Percentiles rank a stretch among this genome's conserved stretches.
These are phyloP conservation scores for Nomada goodeniana DNA, from an alignment of 2,888 invertebrate species.

Conservation along the genomic window DNA sequence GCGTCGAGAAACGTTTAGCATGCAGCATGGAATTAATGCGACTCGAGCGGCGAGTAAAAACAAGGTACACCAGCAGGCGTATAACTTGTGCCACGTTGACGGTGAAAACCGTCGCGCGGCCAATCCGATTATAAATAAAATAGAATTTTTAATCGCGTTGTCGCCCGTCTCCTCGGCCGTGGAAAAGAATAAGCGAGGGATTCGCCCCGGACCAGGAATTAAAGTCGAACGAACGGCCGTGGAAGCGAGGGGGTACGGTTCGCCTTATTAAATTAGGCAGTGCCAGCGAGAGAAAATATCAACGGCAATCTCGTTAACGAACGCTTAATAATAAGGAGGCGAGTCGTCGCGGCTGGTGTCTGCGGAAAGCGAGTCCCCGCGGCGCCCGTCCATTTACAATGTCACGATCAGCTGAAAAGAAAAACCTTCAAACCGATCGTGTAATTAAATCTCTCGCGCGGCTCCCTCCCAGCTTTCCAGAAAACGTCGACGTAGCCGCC, in stretches of 20 bases:
- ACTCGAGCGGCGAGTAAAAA: conserved; percentile 14
- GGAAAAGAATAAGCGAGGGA: not conserved
- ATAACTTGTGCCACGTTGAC: conserved; percentile 10
- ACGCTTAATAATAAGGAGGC: conserved; percentile 58
- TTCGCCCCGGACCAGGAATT: conserved; percentile 29
- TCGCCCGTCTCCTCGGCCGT: not conserved
- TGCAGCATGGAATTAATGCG: conserved; percentile 20
- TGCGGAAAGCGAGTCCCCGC: conserved; percentile 32
- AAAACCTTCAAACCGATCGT: conserved; percentile 66
- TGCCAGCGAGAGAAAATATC: conserved; percentile 42
- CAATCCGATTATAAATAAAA: conserved; percentile 59
- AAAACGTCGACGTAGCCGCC: conserved; percentile 13
- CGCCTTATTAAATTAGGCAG: conserved; percentile 54
- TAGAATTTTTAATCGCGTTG: conserved; percentile 54
- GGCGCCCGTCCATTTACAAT: conserved; percentile 35
- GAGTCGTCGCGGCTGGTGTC: conserved; percentile 8
- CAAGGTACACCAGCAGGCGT: not conserved
- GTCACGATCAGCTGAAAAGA: conserved; percentile 46
- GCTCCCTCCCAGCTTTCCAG: conserved; percentile 30
- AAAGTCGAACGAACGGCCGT: conserved; percentile 31
- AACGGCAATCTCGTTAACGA: conserved; percentile 55
- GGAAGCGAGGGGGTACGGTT: conserved; percentile 36
- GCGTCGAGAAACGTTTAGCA: conserved; percentile 5
- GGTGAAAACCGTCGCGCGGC: conserved; percentile 37
- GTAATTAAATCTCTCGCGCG: conserved; percentile 68